Evolutionary conservation across 1,140 invertebrate species (phyloP).

Genomic region (Glossosoma conforme): DNA sequence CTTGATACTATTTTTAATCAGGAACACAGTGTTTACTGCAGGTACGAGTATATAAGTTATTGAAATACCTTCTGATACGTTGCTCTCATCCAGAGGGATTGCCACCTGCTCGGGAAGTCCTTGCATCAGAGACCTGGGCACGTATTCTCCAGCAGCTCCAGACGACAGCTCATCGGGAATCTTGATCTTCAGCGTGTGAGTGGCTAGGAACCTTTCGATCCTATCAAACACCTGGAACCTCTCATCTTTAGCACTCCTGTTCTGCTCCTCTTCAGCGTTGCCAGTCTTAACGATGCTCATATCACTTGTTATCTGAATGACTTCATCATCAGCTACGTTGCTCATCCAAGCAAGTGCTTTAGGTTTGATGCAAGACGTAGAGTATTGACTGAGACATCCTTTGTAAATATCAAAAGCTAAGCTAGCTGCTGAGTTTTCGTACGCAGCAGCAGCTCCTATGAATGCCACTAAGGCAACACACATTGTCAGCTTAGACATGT

Average conservation of each 20-base stretch:
- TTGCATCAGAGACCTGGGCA: constrained; percentile 63
- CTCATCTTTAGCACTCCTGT: constrained; percentile 41
- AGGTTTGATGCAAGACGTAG: constrained; percentile 66
- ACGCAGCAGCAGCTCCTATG: constrained; percentile 5
- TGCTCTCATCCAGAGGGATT: constrained; percentile 60
- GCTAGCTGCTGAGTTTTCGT: constrained; percentile 49
- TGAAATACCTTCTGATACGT: constrained; percentile 54
- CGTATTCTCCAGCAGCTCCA: constrained; percentile 51
- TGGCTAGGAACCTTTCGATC: constrained; percentile 60
- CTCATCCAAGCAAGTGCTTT: constrained; percentile 69
- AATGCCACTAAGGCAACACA: constrained; percentile 11
- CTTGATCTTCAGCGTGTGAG: constrained; percentile 58
- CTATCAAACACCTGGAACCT: constrained; percentile 53
- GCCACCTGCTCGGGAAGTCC: constrained; percentile 61
- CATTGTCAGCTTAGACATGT: no score
- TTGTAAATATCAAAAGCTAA: constrained; percentile 58
- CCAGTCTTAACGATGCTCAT: constrained; percentile 61
- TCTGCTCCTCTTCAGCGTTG: constrained; percentile 41
- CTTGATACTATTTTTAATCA: no score
- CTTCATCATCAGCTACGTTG: constrained; percentile 58
- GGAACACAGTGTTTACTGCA: no score
- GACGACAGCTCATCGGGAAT: constrained; percentile 56
- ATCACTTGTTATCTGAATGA: constrained; percentile 68
- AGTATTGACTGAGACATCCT: constrained; percentile 59
- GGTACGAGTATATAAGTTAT: neutral